These are phyloP conservation scores for Galaxias olidus DNA, from an alignment of 2,797 vertebrate genomes.

Conservation along the genomic window DNA sequence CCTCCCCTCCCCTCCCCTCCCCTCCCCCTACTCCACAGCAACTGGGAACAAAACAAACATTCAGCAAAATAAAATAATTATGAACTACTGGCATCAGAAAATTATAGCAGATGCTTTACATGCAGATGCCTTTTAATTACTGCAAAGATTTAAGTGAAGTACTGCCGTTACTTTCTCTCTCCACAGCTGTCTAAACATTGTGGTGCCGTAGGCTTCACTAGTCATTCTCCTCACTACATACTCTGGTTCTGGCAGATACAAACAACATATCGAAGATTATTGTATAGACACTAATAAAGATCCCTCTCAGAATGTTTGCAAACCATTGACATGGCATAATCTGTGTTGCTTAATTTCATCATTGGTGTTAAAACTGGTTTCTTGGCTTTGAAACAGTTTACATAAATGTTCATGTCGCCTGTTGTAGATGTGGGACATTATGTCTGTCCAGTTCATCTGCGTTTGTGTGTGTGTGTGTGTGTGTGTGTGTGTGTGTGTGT, in stretches of 20 bases:
- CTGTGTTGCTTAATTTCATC: too few relatives aligned
- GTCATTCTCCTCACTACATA: background rate
- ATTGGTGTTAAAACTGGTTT: too few relatives aligned
- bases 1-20: too few relatives aligned
- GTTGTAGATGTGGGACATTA: too few relatives aligned
- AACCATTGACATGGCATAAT: background rate
- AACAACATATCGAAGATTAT: too few relatives aligned
- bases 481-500: background rate
- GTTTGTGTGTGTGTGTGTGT: background rate
- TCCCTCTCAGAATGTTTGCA: background rate
- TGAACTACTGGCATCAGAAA: conserved; percentile 20
- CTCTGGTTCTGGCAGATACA: too few relatives aligned
- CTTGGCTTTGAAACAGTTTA: too few relatives aligned
- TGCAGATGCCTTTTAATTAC: conserved; percentile 7
- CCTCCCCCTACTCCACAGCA: too few relatives aligned
- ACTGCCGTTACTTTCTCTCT: background rate
- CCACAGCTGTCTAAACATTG: background rate
- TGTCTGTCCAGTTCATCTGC: background rate
- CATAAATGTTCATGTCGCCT: too few relatives aligned
- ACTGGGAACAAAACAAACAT: conserved; percentile 26
- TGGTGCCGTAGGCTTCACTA: background rate
- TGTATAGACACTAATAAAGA: too few relatives aligned
- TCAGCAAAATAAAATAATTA: conserved; percentile 26
- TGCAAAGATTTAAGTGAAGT: background rate
- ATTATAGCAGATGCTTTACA: conserved; percentile 9